A percentile compares a stretch with the other conserved stretches of the same genome.
Evolutionary conservation across 2,888 invertebrate species (phyloP).

Genomic region (Neoascia interrupta): DNA sequence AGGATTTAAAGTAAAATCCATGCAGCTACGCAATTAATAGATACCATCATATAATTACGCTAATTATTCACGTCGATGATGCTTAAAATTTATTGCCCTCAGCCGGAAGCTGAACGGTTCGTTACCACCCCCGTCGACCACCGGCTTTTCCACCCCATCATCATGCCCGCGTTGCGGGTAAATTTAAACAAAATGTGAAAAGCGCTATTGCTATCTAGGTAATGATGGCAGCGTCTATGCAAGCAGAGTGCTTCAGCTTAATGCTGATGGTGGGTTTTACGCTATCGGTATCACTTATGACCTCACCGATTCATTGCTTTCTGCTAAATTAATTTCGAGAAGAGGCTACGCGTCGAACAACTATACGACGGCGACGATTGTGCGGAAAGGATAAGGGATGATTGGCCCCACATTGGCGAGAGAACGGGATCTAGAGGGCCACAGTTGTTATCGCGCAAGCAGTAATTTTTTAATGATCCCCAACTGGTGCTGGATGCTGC

Average conservation of each 20-base stretch:
- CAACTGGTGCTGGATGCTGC: constrained; percentile 10
- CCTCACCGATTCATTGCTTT: constrained; percentile 57
- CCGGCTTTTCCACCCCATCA: constrained; percentile 5
- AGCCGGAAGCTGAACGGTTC: constrained; percentile 49
- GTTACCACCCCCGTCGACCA: not conserved
- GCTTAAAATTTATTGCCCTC: constrained; percentile 67
- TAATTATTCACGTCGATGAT: constrained; percentile 70
- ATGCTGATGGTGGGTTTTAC: not conserved
- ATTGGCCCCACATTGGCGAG: not conserved
- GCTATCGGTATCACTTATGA: constrained; percentile 56
- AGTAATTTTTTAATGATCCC: constrained; percentile 47
- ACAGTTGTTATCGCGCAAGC: constrained; percentile 18
- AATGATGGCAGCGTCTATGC: constrained; percentile 17
- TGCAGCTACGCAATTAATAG: constrained; percentile 66
- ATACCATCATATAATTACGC: constrained; percentile 68
- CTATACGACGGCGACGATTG: constrained; percentile 10
- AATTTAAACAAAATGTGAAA: constrained; percentile 52
- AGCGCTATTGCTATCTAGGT: constrained; percentile 43
- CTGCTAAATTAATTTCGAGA: constrained; percentile 57
- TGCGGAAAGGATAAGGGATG: constrained; percentile 21
- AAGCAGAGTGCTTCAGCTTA: constrained; percentile 1
- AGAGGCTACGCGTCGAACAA: not conserved
- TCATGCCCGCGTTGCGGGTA: constrained; percentile 15
- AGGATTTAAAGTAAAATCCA: constrained; percentile 54
- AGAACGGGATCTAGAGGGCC: not conserved